A percentile compares a stretch with the other conserved stretches of the same genome.
Conservation (phyloP, 1,140 invertebrate species). For the Bradysia coprophila region DNA sequence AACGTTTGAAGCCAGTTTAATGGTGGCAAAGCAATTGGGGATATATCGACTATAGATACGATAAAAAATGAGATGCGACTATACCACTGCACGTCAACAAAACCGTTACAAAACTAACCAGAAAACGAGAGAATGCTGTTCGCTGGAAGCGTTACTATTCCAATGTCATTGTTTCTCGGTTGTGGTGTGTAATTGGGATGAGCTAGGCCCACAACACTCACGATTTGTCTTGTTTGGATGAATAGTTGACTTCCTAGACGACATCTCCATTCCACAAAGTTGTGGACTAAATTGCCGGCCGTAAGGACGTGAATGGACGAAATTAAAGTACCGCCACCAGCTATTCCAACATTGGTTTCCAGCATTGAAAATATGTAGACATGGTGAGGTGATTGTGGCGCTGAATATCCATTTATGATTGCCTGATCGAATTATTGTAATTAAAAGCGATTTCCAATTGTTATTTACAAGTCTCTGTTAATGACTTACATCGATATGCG, state of each 20-base stretch:
- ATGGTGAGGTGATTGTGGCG: neutral
- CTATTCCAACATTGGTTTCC: neutral
- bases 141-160: neutral
- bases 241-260: neutral
- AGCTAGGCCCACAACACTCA: neutral
- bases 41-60: neutral
- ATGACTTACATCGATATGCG: too few species aligned
- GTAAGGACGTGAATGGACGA: neutral
- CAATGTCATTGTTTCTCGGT: neutral
- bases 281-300: neutral
- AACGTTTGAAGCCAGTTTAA: neutral
- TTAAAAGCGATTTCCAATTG: too few species aligned
- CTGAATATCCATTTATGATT: neutral
- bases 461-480: too few species aligned
- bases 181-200: neutral
- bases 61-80: too few species aligned
- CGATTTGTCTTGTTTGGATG: neutral
- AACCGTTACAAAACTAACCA: neutral
- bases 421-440: too few species aligned
- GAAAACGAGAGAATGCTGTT: neutral
- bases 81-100: neutral
- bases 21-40: neutral
- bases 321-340: neutral
- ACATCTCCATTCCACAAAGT: neutral
- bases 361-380: neutral